Evolutionary conservation across 2,888 invertebrate genomes (phyloP).

Genomic region (Lasioglossum leucozonium): DNA sequence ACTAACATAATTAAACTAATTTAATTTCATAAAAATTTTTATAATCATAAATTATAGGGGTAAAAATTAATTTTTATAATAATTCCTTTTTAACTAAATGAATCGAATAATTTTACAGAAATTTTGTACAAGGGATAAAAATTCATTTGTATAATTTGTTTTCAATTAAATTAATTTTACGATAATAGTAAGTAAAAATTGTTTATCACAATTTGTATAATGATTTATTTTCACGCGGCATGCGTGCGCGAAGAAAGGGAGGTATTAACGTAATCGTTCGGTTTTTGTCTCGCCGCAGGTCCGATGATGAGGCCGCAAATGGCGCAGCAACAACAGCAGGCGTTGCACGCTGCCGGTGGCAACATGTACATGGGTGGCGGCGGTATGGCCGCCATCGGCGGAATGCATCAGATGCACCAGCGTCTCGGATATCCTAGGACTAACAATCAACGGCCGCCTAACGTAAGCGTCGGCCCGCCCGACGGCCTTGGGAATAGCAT

Average conservation of each 20-base stretch:
- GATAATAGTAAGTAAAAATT: too few species aligned
- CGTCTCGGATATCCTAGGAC: constrained; percentile 84
- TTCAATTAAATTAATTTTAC: too few species aligned
- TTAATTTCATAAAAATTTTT: too few species aligned
- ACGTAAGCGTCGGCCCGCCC: constrained; percentile 87
- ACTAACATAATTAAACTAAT: too few species aligned
- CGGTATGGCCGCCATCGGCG: constrained; percentile 83
- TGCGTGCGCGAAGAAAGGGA: neutral
- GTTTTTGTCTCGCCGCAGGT: constrained; percentile 81
- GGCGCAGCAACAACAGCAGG: constrained; percentile 86
- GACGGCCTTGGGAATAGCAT: constrained; percentile 86
- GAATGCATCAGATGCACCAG: constrained; percentile 84
- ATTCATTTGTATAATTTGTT: too few species aligned
- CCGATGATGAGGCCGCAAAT: constrained; percentile 90
- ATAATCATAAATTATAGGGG: too few species aligned
- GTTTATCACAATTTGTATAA: too few species aligned
- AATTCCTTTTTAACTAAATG: too few species aligned
- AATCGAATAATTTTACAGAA: too few species aligned
- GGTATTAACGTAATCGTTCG: constrained; percentile 9
- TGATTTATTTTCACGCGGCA: too few species aligned
- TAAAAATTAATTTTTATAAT: too few species aligned
- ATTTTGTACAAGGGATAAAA: too few species aligned
- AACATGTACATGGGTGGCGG: constrained; percentile 84
- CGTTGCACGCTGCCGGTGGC: constrained; percentile 82
- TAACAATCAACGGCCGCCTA: constrained; percentile 86